These are phyloP conservation scores for Sinohyriopsis cumingii DNA, from an alignment of 2,888 invertebrate genomes.

Conservation along the genomic window DNA sequence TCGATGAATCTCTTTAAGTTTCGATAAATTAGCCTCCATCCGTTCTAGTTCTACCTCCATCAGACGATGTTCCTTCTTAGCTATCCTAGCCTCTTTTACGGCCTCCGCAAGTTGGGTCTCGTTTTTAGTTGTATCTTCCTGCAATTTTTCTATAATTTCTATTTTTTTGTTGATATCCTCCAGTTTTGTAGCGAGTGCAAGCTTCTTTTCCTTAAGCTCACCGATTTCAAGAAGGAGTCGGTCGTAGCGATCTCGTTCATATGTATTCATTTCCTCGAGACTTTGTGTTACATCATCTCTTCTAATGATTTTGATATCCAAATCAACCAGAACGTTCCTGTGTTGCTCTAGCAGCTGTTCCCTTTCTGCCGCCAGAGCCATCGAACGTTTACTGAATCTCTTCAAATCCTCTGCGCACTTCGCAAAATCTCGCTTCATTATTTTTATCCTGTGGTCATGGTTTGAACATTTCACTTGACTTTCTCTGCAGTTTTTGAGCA, in stretches of 20 bases:
- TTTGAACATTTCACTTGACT: conserved; percentile 47
- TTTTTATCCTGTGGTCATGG: conserved; percentile 52
- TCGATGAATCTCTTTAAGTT: conserved; percentile 56
- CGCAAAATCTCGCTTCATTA: conserved; percentile 38
- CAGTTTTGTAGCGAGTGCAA: conserved; percentile 46
- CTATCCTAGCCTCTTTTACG: conserved; percentile 32
- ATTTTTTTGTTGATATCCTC: conserved; percentile 53
- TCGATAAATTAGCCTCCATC: conserved; percentile 47
- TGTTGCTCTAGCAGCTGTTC: conserved; percentile 42
- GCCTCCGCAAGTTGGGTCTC: conserved; percentile 39
- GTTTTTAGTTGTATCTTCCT: conserved; percentile 32
- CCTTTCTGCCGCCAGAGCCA: conserved; percentile 43
- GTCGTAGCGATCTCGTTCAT: conserved; percentile 33
- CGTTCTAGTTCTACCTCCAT: conserved; percentile 54
- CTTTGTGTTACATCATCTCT: conserved; percentile 32
- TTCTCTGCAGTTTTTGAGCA: conserved; percentile 39
- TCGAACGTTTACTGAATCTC: conserved; percentile 46
- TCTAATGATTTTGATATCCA: conserved; percentile 56
- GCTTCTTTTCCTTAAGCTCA: conserved; percentile 42
- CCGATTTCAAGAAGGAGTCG: conserved; percentile 41
- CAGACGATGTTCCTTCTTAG: conserved; percentile 41
- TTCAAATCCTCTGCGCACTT: conserved; percentile 49
- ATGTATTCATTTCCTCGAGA: conserved; percentile 21
- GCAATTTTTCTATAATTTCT: conserved; percentile 44
- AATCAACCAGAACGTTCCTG: conserved; percentile 52